Percentiles rank a stretch among this genome's conserved stretches.
These are phyloP conservation scores for Carapus acus DNA, from an alignment of 2,797 vertebrate genomes.

Conservation along the genomic window DNA sequence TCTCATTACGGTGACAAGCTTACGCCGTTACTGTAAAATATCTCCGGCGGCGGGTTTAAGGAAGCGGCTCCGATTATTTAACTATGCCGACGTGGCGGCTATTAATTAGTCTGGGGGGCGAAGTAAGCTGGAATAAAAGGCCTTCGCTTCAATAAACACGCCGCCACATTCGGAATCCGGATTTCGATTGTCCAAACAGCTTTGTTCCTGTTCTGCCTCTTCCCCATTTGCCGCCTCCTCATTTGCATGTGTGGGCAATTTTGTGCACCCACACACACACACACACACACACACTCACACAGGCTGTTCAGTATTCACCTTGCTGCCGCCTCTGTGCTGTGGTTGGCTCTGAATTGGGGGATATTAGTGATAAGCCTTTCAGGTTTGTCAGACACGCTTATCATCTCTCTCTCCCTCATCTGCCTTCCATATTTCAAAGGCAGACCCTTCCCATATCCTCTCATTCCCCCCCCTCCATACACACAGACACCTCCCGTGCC, in stretches of 20 bases:
- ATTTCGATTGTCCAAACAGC: not conserved
- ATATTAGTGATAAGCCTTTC: slow-evolving; percentile 62
- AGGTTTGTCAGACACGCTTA: slow-evolving; percentile 59
- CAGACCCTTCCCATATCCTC: slow-evolving; percentile 30
- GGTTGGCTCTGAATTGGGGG: slow-evolving; percentile 61
- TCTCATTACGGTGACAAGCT: slow-evolving; percentile 54
- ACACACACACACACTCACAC: not conserved
- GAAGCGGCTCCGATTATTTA: slow-evolving; percentile 39
- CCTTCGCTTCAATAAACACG: slow-evolving; percentile 9
- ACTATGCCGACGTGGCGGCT: slow-evolving; percentile 24
- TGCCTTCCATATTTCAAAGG: slow-evolving; percentile 35
- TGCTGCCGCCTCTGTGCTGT: slow-evolving; percentile 37
- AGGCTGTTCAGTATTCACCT: slow-evolving; percentile 39
- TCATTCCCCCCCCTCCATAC: too few species aligned
- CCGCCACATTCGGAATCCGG: slow-evolving; percentile 6
- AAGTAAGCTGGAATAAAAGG: slow-evolving; percentile 19
- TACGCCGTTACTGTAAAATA: slow-evolving; percentile 19
- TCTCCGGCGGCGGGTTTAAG: slow-evolving; percentile 25
- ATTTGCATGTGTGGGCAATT: too few species aligned
- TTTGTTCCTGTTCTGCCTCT: not conserved
- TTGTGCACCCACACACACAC: too few species aligned
- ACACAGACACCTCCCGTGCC: too few species aligned
- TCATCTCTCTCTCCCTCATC: slow-evolving; percentile 42
- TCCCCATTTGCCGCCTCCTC: not conserved
- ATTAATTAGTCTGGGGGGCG: slow-evolving; percentile 28